A percentile compares a stretch with the other conserved stretches of the same genome.
These are phyloP conservation scores for Lamellibrachia columna DNA, from an alignment of 2,888 invertebrate genomes.

Conservation along the genomic window DNA sequence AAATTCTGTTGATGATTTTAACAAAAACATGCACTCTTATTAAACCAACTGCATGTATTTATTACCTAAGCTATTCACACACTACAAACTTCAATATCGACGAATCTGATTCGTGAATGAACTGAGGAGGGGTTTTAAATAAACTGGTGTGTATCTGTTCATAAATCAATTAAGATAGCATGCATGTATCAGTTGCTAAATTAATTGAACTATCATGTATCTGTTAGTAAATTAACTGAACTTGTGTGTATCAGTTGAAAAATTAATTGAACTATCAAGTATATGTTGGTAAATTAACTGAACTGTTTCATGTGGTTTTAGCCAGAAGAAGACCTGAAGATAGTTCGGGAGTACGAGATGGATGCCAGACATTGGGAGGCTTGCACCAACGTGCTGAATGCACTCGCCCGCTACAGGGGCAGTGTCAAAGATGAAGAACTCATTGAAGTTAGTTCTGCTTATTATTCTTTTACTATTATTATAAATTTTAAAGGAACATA, in stretches of 20 bases:
- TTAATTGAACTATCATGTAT: background rate
- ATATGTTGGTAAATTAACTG: background rate
- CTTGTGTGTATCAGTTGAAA: background rate
- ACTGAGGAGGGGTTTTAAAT: no score
- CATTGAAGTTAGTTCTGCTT: slow-evolving; percentile 43
- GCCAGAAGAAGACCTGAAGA: slow-evolving; percentile 49
- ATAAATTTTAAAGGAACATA: no score
- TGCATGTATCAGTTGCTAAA: background rate
- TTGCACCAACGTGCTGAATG: slow-evolving; percentile 48
- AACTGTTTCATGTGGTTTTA: slow-evolving; percentile 31
- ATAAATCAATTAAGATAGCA: no score
- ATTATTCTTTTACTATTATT: background rate
- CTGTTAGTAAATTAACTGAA: background rate
- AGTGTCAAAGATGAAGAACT: slow-evolving; percentile 48
- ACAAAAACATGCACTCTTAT: no score
- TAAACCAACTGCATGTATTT: no score
- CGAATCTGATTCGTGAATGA: no score
- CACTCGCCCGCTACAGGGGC: slow-evolving; percentile 54
- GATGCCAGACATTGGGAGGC: slow-evolving; percentile 43
- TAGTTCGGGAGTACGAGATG: slow-evolving; percentile 45
- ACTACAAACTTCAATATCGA: no score
- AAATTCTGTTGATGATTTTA: no score
- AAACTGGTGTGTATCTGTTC: no score
- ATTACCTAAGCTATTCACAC: no score
- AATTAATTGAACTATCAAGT: background rate